Base-by-base conservation (phyloP, 2,113 vertebrate genomes). In the Saimiri boliviensis region DNA sequence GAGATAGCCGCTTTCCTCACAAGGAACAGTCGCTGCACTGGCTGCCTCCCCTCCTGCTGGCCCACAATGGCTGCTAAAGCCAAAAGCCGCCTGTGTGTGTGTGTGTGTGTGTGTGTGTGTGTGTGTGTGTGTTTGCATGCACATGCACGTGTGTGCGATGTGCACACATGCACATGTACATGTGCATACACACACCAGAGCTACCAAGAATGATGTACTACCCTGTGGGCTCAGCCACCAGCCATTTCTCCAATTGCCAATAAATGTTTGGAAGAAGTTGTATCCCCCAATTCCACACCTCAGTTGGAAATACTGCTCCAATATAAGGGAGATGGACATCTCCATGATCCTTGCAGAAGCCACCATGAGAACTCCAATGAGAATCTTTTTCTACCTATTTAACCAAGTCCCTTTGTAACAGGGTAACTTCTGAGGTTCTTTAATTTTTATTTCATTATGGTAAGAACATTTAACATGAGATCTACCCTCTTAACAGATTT, bases 381-480 rank as follows among this genome's bases (percentile, higher is more conserved):
- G 99, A 99, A 95, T 99, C 99, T 12, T 99, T 99, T 95, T 99
- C 32, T 99, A 99, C 98, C 98, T 99, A 94, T 99, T 99, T 98
- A 99, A 99, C 98, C 99, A 99, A 35, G 99, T 99, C 58, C 99
- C 99, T 94, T 99, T 99, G 99, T 99, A 95, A 92, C 94, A 94
- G 79, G 82, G 92, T 94, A 97, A 97, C 93, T 98, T 97, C 79
- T 98, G 96, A 98, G 96, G 96, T 89, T 95, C 96, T 94, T 91
- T 17, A 60, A 83, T 73, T 52, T 37, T 70, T 70, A 79, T 91
- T 74, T 60, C 74, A 37, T 84, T 30, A 35, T 49, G 25, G 42
- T 35, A 76, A 63, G 27, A 84, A n/a, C 30, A 27, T 25, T 81
- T 37, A 85, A 49, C 25, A 12, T 47, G 14, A 86, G 47, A 52